Evolutionary conservation across 2,888 invertebrate genomes (phyloP).

Genomic region (Gastrophysa polygoni): DNA sequence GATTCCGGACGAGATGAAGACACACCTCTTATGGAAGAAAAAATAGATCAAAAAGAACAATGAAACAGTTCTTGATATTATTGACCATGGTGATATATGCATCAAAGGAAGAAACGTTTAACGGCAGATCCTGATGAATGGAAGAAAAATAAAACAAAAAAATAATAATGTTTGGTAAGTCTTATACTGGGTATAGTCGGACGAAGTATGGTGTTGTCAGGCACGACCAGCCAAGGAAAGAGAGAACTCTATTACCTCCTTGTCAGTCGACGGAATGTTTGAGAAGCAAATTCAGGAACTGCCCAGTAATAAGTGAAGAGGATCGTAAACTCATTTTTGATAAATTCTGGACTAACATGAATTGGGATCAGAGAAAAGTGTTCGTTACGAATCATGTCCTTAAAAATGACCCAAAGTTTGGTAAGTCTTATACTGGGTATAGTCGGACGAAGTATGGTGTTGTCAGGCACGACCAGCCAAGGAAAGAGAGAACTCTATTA

Average conservation of each 20-base stretch:
- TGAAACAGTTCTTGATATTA: not conserved
- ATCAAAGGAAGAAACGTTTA: constrained; percentile 10
- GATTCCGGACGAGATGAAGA: not conserved
- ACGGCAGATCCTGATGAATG: constrained; percentile 7
- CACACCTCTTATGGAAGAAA: not conserved
- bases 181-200: constrained; percentile 4
- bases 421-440: not conserved
- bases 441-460: constrained; percentile 1
- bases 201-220: constrained; percentile 9
- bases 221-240: constrained; percentile 5
- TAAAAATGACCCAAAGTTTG: constrained; percentile 6
- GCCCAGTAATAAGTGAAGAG: constrained; percentile 4
- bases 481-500: constrained; percentile 4
- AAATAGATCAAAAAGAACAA: not conserved
- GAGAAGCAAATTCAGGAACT: constrained; percentile 4
- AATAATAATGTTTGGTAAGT: constrained; percentile 13
- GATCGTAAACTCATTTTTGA: not conserved
- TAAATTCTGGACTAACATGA: constrained; percentile 11
- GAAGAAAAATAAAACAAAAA: constrained; percentile 11
- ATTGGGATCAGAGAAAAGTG: constrained; percentile 8
- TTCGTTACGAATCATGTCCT: constrained; percentile 6
- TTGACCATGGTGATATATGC: constrained; percentile 7
- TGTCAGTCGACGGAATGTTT: constrained; percentile 14
- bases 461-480: constrained; percentile 5
- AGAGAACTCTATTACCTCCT: constrained; percentile 3